Conservation (phyloP, 1,140 invertebrate genomes). For the Pseudobourletiella spinata region DNA sequence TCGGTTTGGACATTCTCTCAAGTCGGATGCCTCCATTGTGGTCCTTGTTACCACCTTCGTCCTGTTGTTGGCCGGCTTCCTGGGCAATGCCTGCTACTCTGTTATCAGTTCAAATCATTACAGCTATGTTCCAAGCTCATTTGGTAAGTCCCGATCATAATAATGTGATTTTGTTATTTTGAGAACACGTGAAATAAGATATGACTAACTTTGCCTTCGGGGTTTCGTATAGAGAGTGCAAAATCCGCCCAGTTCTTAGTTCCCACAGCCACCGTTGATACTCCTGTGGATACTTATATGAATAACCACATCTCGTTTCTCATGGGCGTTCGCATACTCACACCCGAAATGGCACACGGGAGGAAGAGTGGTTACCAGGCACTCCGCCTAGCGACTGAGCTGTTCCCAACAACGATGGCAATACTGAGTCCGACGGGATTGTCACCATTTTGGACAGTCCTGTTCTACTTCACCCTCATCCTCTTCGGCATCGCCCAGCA, state of each 20-base stretch:
- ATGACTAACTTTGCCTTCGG: constrained; percentile 6
- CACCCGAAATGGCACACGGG: constrained; percentile 45
- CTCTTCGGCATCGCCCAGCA: constrained; percentile 78
- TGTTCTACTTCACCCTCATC: constrained; percentile 76
- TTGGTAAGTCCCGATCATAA: constrained; percentile 61
- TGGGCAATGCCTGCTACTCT: constrained; percentile 69
- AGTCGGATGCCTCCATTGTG: constrained; percentile 68
- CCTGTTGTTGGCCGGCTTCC: constrained; percentile 60
- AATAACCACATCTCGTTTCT: constrained; percentile 61
- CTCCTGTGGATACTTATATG: constrained; percentile 44
- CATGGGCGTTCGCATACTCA: constrained; percentile 56
- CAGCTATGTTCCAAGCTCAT: constrained; percentile 67
- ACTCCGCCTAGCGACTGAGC: constrained; percentile 68
- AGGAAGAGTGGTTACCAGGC: constrained; percentile 33
- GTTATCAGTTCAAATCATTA: constrained; percentile 62
- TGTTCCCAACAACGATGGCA: constrained; percentile 64
- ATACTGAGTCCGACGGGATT: constrained; percentile 54
- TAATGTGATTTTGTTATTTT: not conserved
- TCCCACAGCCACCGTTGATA: not conserved
- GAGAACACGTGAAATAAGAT: not conserved
- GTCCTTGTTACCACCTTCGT: constrained; percentile 66
- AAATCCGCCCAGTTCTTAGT: constrained; percentile 61
- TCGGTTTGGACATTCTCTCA: constrained; percentile 59
- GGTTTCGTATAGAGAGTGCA: constrained; percentile 54
- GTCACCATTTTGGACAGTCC: constrained; percentile 74